phyloP scores from a whole-genome alignment of 1,140 invertebrate genomes.

The Drosophila littoralis region DNA sequence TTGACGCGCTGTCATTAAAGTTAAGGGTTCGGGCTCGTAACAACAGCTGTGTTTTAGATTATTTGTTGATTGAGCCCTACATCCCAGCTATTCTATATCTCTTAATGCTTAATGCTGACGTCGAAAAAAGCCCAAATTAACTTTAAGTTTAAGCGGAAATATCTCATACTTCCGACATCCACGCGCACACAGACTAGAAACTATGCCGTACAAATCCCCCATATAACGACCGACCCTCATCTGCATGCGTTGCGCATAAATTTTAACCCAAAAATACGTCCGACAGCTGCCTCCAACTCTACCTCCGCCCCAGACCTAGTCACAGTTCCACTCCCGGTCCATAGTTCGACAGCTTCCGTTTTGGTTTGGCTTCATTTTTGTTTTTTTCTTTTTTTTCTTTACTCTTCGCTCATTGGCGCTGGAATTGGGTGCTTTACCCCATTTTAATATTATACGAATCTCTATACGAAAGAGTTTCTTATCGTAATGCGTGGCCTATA shows the following conservation, averaged over 20 bases:
- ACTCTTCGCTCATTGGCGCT: constrained; percentile 4
- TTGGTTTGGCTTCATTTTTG: neutral
- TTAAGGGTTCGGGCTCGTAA: constrained; percentile 32
- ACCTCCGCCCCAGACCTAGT: neutral
- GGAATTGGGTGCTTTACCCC: constrained; percentile 6
- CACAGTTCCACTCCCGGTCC: neutral
- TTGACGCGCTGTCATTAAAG: constrained; percentile 48
- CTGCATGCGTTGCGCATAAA: constrained; percentile 62
- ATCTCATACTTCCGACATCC: constrained; percentile 2
- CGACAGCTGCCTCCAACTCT: constrained; percentile 53
- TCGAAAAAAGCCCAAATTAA: constrained; percentile 11
- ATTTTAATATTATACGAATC: constrained; percentile 30
- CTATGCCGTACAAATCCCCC: neutral
- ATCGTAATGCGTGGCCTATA: constrained; percentile 44
- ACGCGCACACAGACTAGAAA: constrained; percentile 3
- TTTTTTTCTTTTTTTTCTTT: neutral
- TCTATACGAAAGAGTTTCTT: constrained; percentile 58
- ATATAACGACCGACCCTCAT: constrained; percentile 37
- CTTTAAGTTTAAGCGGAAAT: constrained; percentile 36
- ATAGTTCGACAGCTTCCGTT: constrained; percentile 45
- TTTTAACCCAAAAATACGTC: constrained; percentile 58
- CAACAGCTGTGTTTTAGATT: constrained; percentile 37
- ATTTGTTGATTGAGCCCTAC: neutral
- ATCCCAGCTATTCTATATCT: neutral
- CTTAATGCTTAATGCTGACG: neutral